Evolutionary conservation across 2,113 vertebrate species (phyloP).

Genomic region (Clarias gariepinus): DNA sequence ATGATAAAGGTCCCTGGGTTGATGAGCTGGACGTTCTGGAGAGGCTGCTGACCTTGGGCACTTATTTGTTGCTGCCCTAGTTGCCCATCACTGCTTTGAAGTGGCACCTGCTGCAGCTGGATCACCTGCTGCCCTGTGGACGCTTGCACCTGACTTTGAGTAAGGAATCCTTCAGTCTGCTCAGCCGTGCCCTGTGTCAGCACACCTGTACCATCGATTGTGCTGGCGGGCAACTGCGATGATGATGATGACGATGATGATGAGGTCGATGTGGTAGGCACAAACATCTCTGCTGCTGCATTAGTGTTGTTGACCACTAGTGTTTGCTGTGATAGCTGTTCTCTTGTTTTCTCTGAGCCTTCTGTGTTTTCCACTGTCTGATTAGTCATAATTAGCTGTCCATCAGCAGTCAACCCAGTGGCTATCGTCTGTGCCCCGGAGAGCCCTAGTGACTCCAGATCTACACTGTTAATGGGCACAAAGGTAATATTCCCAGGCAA

Average conservation of each 20-base stretch:
- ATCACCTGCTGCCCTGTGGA: conserved; percentile 51
- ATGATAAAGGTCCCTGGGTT: conserved; percentile 98
- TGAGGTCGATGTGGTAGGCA: conserved; percentile 88
- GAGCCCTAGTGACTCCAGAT: conserved; percentile 96
- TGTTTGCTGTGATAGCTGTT: conserved; percentile 87
- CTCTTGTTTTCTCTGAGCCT: conserved; percentile 85
- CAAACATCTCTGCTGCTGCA: conserved; percentile 90
- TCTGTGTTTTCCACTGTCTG: conserved; percentile 87
- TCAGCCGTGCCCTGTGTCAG: conserved; percentile 86
- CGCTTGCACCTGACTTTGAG: conserved; percentile 85
- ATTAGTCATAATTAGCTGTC: conserved; percentile 90
- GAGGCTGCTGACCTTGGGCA: conserved; percentile 84
- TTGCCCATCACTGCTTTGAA: conserved; percentile 85
- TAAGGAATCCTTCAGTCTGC: conserved; percentile 83
- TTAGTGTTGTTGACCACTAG: conserved; percentile 80
- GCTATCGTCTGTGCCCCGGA: conserved; percentile 96
- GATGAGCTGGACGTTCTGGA: conserved; percentile 95
- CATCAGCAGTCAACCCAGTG: conserved; percentile 93
- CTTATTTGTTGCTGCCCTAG: conserved; percentile 92
- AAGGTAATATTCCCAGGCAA: conserved; percentile 98
- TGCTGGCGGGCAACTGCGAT: conserved; percentile 85
- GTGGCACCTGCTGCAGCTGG: conserved; percentile 88
- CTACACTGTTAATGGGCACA: conserved; percentile 97
- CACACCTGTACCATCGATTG: conserved; percentile 85
- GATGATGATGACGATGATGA: conserved; percentile 77